Evolutionary conservation across 1,140 invertebrate genomes (phyloP).

Genomic region (Oreohelix idahoensis): DNA sequence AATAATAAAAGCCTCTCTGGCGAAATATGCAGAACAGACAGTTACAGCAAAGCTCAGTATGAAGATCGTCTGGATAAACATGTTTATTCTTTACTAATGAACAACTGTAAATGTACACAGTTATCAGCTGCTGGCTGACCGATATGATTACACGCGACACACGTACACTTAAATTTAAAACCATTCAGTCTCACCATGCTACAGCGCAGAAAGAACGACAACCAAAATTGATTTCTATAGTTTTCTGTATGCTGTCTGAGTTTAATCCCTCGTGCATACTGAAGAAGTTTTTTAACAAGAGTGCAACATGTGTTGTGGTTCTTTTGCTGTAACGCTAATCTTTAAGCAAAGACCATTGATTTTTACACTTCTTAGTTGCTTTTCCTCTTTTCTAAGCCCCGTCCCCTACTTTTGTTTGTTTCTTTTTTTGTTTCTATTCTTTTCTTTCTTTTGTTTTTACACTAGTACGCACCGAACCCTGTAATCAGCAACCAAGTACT

Average conservation of each 20-base stretch:
- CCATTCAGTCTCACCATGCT: not conserved
- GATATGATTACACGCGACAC: not conserved
- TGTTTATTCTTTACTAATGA: not conserved
- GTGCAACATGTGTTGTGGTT: not conserved
- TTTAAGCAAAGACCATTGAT: not conserved
- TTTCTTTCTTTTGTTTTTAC: too few relatives aligned
- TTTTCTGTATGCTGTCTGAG: not conserved
- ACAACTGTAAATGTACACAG: not conserved
- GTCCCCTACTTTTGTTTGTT: too few relatives aligned
- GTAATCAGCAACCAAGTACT: too few relatives aligned
- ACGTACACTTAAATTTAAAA: not conserved
- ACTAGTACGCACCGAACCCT: too few relatives aligned
- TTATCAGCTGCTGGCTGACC: not conserved
- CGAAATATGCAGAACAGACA: not conserved
- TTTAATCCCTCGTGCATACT: not conserved
- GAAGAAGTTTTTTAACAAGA: not conserved
- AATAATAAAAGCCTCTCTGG: constrained; percentile 14
- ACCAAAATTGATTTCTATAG: not conserved
- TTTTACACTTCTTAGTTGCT: not conserved
- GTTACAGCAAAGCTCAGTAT: not conserved
- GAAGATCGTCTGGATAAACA: not conserved
- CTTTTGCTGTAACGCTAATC: not conserved
- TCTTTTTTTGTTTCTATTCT: too few relatives aligned
- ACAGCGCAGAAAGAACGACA: not conserved
- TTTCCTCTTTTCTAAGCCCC: too few relatives aligned